Evolutionary conservation across 2,113 vertebrate species (phyloP), one percentile per base, ranked within the genome.

Genomic region (Acrocephalus kingi): DNA sequence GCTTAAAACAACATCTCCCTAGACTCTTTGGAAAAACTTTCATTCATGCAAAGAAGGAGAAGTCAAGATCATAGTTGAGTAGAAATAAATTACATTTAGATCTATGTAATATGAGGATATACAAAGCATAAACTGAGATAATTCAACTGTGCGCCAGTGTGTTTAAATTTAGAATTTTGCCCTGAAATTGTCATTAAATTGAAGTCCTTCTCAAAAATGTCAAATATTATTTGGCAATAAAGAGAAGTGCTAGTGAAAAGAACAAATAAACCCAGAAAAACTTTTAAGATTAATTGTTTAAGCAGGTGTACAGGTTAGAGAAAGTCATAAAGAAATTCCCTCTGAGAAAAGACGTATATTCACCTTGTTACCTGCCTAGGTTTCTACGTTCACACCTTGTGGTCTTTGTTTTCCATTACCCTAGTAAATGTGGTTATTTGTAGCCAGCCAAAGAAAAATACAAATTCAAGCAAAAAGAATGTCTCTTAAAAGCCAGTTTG

Each of bases 191-290:
- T 82, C 28, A 93, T 92, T 94, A 64, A 87, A 84, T 74, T 63
- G 10, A 83, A 71, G 13, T 68, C 20, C 9, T 90, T 84, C 48
- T 90, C 30, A 94, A 39, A 39, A 89, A 95, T 82, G 69, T 41
- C 69, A 82, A 64, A 72, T 93, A 79, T 49, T 87, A 41, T 51
- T 61, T 64, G 37, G 49, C 66, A 95, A 68, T 46, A 94, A 84
- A 39, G 46, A 56, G 35, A 91, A 49, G 25, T 80, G 15, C 4
- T 58, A 80, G 56, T 16, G 28, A 72, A 90, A 95, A 68, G 56
- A 93, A 73, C 10, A 92, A 92, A 89, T 64, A 92, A 84, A 83
- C 18, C 18, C 19, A 89, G 69, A 93, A 35, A 92, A 89, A 79
- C 9, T 79, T 35, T 87, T 52, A 54, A 61, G 66, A 67, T 63